Evolutionary conservation across 2,797 vertebrate species (phyloP), one percentile per base, ranked within the genome.

Genomic region (Centropyge bicolor): DNA sequence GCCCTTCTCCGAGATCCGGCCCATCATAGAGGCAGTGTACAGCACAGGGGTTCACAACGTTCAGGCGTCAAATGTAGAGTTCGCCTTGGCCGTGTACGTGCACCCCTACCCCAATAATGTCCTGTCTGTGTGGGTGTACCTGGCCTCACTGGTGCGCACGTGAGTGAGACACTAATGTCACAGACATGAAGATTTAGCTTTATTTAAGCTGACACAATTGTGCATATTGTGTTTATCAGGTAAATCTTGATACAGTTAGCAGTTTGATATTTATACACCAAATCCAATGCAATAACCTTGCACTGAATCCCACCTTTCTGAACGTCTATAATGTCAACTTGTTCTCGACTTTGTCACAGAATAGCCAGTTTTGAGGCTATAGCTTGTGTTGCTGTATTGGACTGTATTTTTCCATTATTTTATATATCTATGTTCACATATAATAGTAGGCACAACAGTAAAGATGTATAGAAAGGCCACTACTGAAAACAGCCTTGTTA

Each of bases 111-210:
- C 98, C 13, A 97, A 95, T 64, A 97, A 96, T 0, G 94, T 99
- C 72, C 93, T 98, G 45, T 99, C 98, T 0, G 95, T 98, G 17
- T 99, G 98, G 98, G 95, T 99, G 78, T 99, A 99, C 61, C 92
- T 99, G 74, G 98, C 98, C 73, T 99, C 98, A 3, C 96, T 99
- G 4, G 82, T 96, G 65, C 95, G 95, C 22, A 95, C 92, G n/a
- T 92, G 90, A 89, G 57, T 51, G 38, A 64, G 52, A 55, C 24
- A 6, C 22, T 67, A 27, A 20, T 24, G 22, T 70, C n/a, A 19
- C 22, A n/a, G 40, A 22, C 40, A 52, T 62, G 35, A 31, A 24
- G 11, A 19, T 43, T 57, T 4, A 46, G 36, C 40, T 22, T 61
- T 46, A 12, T 24, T 27, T 56, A 12, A 61, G 6, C 52, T 24